Percentiles rank a stretch among this genome's conserved stretches.
phyloP scores from a whole-genome alignment of 2,797 vertebrate species.

The Steatocranus sp. region DNA sequence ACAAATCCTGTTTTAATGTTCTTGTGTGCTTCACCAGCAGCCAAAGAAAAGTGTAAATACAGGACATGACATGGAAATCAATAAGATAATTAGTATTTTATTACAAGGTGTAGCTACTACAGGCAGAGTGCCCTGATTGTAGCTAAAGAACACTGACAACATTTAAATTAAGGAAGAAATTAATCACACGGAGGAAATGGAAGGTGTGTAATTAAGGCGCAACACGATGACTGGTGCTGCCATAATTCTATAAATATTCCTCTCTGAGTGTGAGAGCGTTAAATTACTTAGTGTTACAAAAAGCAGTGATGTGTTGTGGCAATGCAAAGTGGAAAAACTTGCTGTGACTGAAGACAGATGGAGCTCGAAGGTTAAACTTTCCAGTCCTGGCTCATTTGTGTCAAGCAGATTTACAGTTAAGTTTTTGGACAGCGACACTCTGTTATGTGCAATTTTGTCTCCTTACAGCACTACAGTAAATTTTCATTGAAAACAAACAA shows the following conservation, averaged over 20 bases:
- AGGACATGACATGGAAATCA: slow-evolving; percentile 20
- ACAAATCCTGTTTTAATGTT: slow-evolving; percentile 2
- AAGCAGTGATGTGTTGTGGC: background rate
- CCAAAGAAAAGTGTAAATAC: slow-evolving; percentile 1
- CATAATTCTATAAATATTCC: slow-evolving; percentile 1
- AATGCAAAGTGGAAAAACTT: slow-evolving; percentile 4
- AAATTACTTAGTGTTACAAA: slow-evolving; percentile 10
- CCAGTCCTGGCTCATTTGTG: background rate
- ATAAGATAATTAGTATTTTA: slow-evolving; percentile 15
- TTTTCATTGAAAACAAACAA: background rate
- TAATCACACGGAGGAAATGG: background rate
- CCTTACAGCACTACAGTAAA: background rate
- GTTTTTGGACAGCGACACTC: background rate
- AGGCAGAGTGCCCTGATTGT: background rate
- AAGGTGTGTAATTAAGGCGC: background rate
- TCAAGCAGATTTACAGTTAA: background rate
- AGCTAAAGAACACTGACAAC: background rate
- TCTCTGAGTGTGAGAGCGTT: slow-evolving; percentile 41
- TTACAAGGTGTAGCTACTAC: background rate
- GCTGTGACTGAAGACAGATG: background rate
- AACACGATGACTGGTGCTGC: background rate
- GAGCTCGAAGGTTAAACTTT: background rate
- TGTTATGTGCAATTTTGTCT: background rate
- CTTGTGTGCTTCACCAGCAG: background rate
- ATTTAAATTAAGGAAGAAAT: slow-evolving; percentile 5